These are phyloP conservation scores for Cyclopterus lumpus DNA, from an alignment of 2,797 vertebrate species.

Conservation along the genomic window DNA sequence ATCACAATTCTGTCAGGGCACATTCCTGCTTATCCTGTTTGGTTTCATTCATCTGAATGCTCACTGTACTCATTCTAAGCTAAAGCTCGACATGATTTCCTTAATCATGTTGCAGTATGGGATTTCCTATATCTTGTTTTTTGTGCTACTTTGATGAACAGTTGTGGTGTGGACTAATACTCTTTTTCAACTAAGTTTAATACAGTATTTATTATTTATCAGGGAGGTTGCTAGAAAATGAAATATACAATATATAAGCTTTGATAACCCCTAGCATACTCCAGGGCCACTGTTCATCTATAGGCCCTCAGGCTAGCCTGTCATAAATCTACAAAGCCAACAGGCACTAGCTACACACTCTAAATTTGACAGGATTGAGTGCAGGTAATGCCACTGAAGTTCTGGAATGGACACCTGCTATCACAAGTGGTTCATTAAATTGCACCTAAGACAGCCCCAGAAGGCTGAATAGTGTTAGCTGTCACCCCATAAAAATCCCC, in stretches of 20 bases:
- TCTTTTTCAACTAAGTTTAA: neutral
- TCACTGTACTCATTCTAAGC: neutral
- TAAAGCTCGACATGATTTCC: neutral
- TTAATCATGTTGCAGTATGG: neutral
- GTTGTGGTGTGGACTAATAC: neutral
- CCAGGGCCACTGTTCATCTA: neutral
- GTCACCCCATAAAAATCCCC: neutral
- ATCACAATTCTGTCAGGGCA: neutral
- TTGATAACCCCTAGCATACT: conserved; percentile 11
- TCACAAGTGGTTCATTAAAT: conserved; percentile 51
- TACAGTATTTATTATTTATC: neutral
- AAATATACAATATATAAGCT: conserved; percentile 24
- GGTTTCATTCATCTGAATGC: conserved; percentile 2
- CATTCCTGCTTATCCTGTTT: neutral
- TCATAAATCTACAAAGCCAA: conserved; percentile 28
- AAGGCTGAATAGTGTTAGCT: conserved; percentile 32
- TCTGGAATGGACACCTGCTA: conserved; percentile 38
- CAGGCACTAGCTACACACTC: conserved; percentile 1
- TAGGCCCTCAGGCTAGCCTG: neutral
- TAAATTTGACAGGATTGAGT: conserved; percentile 34
- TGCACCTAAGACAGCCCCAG: conserved; percentile 20
- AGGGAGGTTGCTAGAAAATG: neutral
- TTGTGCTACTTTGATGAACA: neutral
- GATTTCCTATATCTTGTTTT: neutral
- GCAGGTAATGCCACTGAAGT: conserved; percentile 20